phyloP scores from a whole-genome alignment of 1,140 invertebrate genomes.

The Tetragnatha versicolor region DNA sequence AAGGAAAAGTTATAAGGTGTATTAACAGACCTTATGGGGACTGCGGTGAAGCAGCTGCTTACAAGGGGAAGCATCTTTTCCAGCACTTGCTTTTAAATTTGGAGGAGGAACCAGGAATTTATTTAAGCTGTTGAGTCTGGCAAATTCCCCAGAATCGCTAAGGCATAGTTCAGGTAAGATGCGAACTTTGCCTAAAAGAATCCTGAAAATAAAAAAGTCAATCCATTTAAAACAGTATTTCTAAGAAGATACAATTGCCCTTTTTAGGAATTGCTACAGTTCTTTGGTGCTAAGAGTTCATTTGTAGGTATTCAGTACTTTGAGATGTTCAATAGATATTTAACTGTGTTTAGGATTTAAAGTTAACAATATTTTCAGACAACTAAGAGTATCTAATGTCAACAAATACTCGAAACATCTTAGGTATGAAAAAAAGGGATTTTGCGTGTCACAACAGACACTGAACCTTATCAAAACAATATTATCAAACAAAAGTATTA shows the following conservation, averaged over 20 bases:
- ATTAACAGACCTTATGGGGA: conserved; percentile 14
- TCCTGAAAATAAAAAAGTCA: conserved; percentile 57
- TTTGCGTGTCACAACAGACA: too few relatives aligned
- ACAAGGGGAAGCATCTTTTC: not conserved
- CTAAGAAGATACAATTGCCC: not conserved
- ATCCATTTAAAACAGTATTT: not conserved
- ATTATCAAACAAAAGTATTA: too few relatives aligned
- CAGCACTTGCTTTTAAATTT: not conserved
- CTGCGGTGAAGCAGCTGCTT: not conserved
- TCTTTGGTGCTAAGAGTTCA: not conserved
- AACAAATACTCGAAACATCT: too few relatives aligned
- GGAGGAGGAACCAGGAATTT: conserved; percentile 57
- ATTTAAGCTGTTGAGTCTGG: conserved; percentile 64
- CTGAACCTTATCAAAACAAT: too few relatives aligned
- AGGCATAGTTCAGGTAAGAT: conserved; percentile 73
- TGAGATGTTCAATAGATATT: too few relatives aligned
- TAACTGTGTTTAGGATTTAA: too few relatives aligned
- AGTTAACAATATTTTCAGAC: too few relatives aligned
- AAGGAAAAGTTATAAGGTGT: not conserved
- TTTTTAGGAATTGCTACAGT: not conserved
- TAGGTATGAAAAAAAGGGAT: too few relatives aligned
- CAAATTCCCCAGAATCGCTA: conserved; percentile 65
- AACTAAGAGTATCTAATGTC: too few relatives aligned
- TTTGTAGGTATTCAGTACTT: too few relatives aligned
- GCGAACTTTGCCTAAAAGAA: conserved; percentile 69